These are phyloP conservation scores for Hypomecis atomaria DNA, from an alignment of 2,888 invertebrate genomes.

Conservation along the genomic window DNA sequence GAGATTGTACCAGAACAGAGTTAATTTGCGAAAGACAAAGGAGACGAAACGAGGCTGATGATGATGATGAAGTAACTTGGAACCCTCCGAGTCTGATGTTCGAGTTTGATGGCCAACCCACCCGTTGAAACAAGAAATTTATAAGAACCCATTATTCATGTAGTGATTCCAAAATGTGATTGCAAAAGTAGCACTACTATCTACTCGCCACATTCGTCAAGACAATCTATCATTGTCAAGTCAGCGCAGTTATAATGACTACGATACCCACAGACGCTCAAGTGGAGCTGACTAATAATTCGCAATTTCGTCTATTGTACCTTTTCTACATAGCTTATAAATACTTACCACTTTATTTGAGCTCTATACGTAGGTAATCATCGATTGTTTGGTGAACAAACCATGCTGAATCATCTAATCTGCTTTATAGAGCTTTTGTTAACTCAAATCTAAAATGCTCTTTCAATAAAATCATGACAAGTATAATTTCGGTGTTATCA, in stretches of 20 bases:
- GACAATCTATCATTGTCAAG: conserved; percentile 35
- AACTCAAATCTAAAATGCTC: background rate
- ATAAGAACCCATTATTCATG: background rate
- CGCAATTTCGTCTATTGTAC: conserved; percentile 8
- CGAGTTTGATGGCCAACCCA: no score
- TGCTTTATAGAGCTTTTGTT: background rate
- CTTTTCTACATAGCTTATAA: background rate
- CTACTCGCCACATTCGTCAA: conserved; percentile 3
- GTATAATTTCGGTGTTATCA: no score
- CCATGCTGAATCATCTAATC: conserved; percentile 7
- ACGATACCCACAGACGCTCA: conserved; percentile 15
- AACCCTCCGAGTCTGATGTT: no score
- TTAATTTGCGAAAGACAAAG: no score
- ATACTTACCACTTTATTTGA: background rate
- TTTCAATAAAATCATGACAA: no score
- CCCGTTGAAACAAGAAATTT: background rate
- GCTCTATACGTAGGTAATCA: background rate
- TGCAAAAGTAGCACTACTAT: conserved; percentile 11
- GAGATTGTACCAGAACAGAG: no score
- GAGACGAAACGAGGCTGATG: no score
- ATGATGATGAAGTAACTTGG: no score
- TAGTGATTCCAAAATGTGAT: background rate
- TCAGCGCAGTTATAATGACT: conserved; percentile 29
- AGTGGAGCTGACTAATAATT: conserved; percentile 3
- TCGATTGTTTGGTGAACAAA: conserved; percentile 10